A percentile compares a stretch with the other conserved stretches of the same genome.
Conservation (phyloP, 1,140 invertebrate genomes). For the Procambarus virginalis region DNA sequence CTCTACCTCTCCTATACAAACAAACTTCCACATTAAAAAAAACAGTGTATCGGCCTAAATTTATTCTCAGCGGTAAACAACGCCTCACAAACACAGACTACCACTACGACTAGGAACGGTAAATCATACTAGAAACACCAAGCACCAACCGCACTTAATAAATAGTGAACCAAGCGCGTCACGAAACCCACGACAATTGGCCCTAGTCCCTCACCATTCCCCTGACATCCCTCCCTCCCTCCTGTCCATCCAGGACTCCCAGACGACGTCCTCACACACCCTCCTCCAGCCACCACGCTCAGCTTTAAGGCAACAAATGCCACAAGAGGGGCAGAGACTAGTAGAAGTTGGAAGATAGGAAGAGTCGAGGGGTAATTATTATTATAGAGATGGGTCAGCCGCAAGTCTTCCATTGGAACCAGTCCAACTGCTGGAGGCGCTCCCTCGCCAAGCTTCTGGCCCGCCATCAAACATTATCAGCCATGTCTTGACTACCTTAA, state of each 20-base stretch:
- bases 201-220: too few relatives aligned
- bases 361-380: background rate
- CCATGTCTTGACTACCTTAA: too few relatives aligned
- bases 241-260: background rate
- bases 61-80: background rate
- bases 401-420: background rate
- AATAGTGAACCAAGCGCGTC: too few relatives aligned
- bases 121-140: too few relatives aligned
- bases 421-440: too few relatives aligned
- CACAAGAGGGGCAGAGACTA: background rate
- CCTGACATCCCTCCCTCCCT: background rate
- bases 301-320: conserved; percentile 2
- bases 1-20: background rate
- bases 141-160: too few relatives aligned
- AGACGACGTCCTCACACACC: background rate
- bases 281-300: background rate
- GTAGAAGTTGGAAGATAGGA: background rate
- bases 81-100: too few relatives aligned
- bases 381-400: background rate
- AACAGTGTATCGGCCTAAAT: background rate
- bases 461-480: too few relatives aligned
- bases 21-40: background rate
- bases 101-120: too few relatives aligned
- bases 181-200: too few relatives aligned
- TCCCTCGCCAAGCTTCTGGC: too few relatives aligned